phyloP scores from a whole-genome alignment of 2,113 vertebrate species.

The Speoplatyrhinus poulsoni region DNA sequence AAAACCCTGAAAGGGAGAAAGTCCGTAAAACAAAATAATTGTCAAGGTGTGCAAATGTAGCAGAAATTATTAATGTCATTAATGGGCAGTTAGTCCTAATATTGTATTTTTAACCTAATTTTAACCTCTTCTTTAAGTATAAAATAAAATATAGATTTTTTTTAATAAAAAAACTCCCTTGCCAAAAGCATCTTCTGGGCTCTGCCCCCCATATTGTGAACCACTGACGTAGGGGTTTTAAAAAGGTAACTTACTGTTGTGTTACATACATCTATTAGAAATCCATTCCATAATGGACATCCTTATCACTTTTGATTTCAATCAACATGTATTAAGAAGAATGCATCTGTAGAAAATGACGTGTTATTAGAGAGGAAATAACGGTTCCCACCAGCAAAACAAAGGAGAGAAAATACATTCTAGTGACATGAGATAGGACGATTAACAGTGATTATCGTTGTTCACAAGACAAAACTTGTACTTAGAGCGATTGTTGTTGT shows the following conservation, averaged over 20 bases:
- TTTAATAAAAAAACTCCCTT: no score
- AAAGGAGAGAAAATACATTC: constrained; percentile 62
- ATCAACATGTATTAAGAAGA: constrained; percentile 60
- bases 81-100: no score
- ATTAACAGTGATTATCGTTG: constrained; percentile 46
- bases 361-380: constrained; percentile 65
- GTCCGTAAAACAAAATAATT: background rate
- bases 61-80: background rate
- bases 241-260: constrained; percentile 46
- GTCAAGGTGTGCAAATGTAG: constrained; percentile 6
- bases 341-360: constrained; percentile 62
- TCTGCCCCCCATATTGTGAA: no score
- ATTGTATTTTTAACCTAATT: no score
- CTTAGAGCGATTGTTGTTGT: constrained; percentile 2
- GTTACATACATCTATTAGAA: constrained; percentile 45
- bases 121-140: no score
- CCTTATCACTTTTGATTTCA: constrained; percentile 52
- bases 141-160: no score
- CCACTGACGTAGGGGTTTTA: no score
- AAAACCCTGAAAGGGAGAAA: no score
- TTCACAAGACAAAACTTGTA: constrained; percentile 16
- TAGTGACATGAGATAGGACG: constrained; percentile 52
- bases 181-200: no score
- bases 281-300: constrained; percentile 66
- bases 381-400: constrained; percentile 65